Conservation (phyloP, 2,888 invertebrate species). For the Peribatodes rhomboidaria region DNA sequence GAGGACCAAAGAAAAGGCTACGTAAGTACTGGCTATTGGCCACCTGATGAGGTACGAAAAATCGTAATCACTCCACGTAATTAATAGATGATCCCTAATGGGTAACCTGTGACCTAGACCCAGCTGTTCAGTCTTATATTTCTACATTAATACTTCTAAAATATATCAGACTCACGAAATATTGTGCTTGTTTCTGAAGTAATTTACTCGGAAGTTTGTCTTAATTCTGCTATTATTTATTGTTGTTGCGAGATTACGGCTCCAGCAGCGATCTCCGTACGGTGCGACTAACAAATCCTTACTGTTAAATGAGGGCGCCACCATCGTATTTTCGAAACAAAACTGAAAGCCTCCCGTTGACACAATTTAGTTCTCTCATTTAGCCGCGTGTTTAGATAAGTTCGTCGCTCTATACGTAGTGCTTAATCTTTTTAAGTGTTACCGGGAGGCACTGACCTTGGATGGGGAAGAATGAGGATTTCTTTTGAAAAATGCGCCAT, state of each 20-base stretch:
- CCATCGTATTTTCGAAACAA: not conserved
- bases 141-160: not conserved
- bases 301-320: not conserved
- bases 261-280: constrained; percentile 36
- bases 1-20: no score
- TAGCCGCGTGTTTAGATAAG: not conserved
- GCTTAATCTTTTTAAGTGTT: constrained; percentile 47
- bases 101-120: not conserved
- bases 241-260: constrained; percentile 42
- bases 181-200: constrained; percentile 45
- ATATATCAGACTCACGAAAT: constrained; percentile 27
- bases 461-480: constrained; percentile 32
- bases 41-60: no score
- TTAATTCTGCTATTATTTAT: constrained; percentile 55
- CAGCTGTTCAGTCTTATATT: constrained; percentile 1
- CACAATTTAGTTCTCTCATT: not conserved
- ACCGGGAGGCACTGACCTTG: constrained; percentile 32
- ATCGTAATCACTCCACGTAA: no score
- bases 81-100: not conserved
- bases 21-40: no score
- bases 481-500: constrained; percentile 13
- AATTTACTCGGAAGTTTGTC: constrained; percentile 50
- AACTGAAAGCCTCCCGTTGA: not conserved
- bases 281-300: not conserved
- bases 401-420: constrained; percentile 19